A percentile compares a stretch with the other conserved stretches of the same genome.
Evolutionary conservation across 1,140 invertebrate species (phyloP).

Genomic region (Hydropsyche tenuis): DNA sequence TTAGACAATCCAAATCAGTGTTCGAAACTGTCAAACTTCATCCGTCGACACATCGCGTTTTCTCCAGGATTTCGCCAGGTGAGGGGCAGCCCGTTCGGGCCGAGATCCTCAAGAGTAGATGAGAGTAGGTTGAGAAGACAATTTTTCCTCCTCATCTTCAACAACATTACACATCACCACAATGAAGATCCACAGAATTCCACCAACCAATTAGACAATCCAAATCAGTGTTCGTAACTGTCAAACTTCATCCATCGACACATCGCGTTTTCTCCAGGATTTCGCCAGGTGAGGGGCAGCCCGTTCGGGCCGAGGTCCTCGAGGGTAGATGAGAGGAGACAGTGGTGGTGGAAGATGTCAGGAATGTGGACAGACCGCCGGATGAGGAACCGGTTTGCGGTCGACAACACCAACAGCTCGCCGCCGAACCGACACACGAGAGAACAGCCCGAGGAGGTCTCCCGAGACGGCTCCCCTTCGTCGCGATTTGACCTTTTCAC

Average conservation of each 20-base stretch:
- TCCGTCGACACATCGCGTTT: not conserved
- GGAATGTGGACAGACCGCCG: constrained; percentile 31
- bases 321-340: constrained; percentile 2
- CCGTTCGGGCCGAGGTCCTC: not conserved
- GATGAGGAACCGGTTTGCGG: constrained; percentile 35
- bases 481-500: not conserved
- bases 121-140: too few relatives aligned
- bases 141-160: too few relatives aligned
- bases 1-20: too few relatives aligned
- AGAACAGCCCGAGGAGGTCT: not conserved
- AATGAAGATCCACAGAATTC: too few relatives aligned
- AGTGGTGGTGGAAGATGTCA: not conserved
- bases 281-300: not conserved
- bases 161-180: too few relatives aligned
- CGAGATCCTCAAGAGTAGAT: not conserved
- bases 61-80: not conserved
- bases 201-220: too few relatives aligned
- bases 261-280: not conserved
- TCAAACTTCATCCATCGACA: too few relatives aligned
- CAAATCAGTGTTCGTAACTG: too few relatives aligned
- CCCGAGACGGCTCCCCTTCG: not conserved
- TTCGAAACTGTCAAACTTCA: too few relatives aligned
- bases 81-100: not conserved
- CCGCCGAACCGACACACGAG: not conserved
- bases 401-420: not conserved